Evolutionary conservation across 1,140 invertebrate genomes (phyloP).

Genomic region (Hydropsyche tenuis): DNA sequence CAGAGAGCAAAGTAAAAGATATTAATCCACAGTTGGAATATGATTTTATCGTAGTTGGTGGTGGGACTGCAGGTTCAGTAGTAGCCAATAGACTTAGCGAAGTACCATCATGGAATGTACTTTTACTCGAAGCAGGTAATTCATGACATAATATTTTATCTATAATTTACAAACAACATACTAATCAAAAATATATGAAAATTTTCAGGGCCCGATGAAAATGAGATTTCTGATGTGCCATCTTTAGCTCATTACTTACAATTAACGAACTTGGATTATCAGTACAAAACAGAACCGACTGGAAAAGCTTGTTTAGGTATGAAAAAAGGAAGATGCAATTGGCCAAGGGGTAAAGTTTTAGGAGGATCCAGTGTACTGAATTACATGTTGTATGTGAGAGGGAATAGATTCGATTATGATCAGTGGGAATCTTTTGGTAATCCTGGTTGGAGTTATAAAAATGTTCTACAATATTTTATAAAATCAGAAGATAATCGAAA

Average conservation of each 20-base stretch:
- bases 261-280: conserved; percentile 88
- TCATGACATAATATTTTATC: no score
- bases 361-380: conserved; percentile 92
- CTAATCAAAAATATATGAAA: not conserved
- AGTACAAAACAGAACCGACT: conserved; percentile 89
- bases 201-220: conserved; percentile 89
- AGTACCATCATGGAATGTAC: conserved; percentile 77
- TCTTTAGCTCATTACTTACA: conserved; percentile 87
- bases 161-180: not conserved
- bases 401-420: conserved; percentile 84
- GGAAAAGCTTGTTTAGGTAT: conserved; percentile 79
- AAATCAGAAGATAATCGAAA: conserved; percentile 90
- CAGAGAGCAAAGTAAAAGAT: conserved; percentile 70
- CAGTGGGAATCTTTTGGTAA: conserved; percentile 88
- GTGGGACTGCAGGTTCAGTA: conserved; percentile 91
- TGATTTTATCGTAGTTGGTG: conserved; percentile 88
- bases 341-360: conserved; percentile 83
- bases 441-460: conserved; percentile 87
- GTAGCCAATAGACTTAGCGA: conserved; percentile 90
- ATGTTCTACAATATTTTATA: conserved; percentile 87
- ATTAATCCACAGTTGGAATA: conserved; percentile 67
- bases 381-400: conserved; percentile 95
- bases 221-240: conserved; percentile 88
- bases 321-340: conserved; percentile 79
- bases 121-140: conserved; percentile 84